Evolutionary conservation across 2,797 vertebrate species (phyloP), one percentile per base, ranked within the genome.

Genomic region (Melopsittacus undulatus): DNA sequence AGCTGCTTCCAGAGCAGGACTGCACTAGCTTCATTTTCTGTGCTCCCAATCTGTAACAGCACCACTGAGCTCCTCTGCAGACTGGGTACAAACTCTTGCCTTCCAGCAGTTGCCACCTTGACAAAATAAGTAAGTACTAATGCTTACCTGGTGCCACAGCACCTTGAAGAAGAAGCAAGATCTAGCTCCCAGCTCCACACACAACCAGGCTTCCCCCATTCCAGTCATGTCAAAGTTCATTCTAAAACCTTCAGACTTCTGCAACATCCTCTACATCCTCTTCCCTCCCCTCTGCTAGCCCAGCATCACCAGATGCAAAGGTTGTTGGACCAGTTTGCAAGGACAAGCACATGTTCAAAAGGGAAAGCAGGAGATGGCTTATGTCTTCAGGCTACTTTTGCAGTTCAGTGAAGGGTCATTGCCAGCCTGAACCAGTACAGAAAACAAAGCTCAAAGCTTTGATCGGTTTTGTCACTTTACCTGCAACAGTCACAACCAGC

Each of bases 401-500:
- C 36, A 61, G 62, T 27, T 74, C 62, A 63, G 10, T 22, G 63
- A 57, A 91, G 10, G 8, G 45, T 64, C 67, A 16, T 3, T 12
- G 34, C 34, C 72, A 87, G 62, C 30, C 54, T 3, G 30, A 92
- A 26, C 17, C 5, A 2, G 16, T 7, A 63, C 3, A 56, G 67
- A 88, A 78, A 79, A 34, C 8, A 34, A 80, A 69, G 48, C 57
- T 91, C 68, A 83, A 79, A 76, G 64, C 48, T 75, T 46, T 34
- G 43, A 83, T 32, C 51, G 46, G 5, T 46, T 13, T 11, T 2
- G 18, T 74, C 73, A 76, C 46, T 89, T 93, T 98, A 99, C 99
- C 99, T 98, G 98, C 99, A 95, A 99, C 98, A 45, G 99, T 99
- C 87, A 99, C 98, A 90, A 99, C 99, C 88, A 99, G 98, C 97